Evolutionary conservation across 2,113 vertebrate genomes (phyloP).

Genomic region (Poeciliopsis retropinna): DNA sequence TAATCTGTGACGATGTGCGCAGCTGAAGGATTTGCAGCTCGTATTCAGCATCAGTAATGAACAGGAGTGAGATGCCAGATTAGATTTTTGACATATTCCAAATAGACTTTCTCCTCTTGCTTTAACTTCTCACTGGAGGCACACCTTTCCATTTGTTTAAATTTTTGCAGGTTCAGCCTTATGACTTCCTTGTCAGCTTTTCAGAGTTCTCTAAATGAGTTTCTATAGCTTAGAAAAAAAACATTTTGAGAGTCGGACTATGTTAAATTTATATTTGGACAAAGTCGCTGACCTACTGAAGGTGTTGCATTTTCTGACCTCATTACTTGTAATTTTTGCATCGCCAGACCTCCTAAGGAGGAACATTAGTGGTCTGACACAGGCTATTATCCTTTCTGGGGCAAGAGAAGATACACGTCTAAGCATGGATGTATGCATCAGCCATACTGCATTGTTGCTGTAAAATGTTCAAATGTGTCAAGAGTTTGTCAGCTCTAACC

Average conservation of each 20-base stretch:
- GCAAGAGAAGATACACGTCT: neutral
- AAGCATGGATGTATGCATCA: no score
- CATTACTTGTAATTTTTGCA: neutral
- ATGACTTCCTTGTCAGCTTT: constrained; percentile 41
- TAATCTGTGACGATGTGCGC: constrained; percentile 18
- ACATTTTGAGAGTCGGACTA: neutral
- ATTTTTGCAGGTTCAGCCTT: constrained; percentile 37
- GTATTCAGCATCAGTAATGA: constrained; percentile 19
- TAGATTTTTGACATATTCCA: constrained; percentile 43
- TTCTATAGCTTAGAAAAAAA: constrained; percentile 21
- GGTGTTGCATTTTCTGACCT: constrained; percentile 12
- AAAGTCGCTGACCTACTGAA: neutral
- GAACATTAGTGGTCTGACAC: neutral
- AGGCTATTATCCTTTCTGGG: neutral
- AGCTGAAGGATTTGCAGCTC: constrained; percentile 21
- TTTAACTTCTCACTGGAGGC: constrained; percentile 38
- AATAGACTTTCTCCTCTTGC: constrained; percentile 45
- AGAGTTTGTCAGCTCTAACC: no score
- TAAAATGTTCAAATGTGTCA: no score
- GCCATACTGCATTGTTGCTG: no score
- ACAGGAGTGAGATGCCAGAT: constrained; percentile 33
- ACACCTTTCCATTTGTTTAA: constrained; percentile 42
- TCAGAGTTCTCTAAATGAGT: constrained; percentile 37
- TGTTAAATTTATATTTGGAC: constrained; percentile 1
- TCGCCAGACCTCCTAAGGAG: neutral